Conservation (phyloP, 2,888 invertebrate genomes). For the Melinopterus prodromus region DNA sequence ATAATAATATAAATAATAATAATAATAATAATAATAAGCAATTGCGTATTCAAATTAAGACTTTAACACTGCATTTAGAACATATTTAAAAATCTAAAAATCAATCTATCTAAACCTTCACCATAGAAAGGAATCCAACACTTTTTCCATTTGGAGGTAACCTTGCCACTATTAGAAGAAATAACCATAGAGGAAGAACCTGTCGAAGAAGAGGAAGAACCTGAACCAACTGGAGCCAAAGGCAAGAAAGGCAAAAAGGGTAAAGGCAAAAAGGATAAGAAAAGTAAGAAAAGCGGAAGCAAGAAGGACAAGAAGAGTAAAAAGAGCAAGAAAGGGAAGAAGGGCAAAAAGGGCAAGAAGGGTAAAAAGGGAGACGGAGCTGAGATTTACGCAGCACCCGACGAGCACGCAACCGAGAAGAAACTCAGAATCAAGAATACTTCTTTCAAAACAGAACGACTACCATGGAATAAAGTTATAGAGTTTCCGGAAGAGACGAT, state of each 20-base stretch:
- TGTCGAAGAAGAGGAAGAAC: conserved; percentile 42
- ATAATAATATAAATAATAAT: too few relatives aligned
- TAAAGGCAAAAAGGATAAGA: conserved; percentile 55
- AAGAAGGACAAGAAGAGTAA: conserved; percentile 22
- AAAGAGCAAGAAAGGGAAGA: conserved; percentile 17
- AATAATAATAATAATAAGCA: too few relatives aligned
- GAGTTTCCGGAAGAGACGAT: conserved; percentile 64
- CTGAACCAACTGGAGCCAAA: conserved; percentile 37
- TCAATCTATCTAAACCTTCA: conserved; percentile 25
- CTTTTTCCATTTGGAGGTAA: conserved; percentile 64
- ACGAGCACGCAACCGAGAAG: conserved; percentile 49
- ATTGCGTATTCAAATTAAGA: background rate
- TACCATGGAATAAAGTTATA: conserved; percentile 65
- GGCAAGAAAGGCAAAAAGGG: conserved; percentile 49
- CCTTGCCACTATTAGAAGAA: conserved; percentile 65
- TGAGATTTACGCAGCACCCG: conserved; percentile 46
- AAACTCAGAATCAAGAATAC: conserved; percentile 54
- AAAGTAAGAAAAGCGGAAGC: conserved; percentile 32
- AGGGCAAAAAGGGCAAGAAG: conserved; percentile 32
- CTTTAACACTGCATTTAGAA: background rate
- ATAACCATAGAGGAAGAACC: conserved; percentile 52
- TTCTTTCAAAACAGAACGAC: conserved; percentile 63
- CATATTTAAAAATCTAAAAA: background rate
- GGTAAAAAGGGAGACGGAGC: conserved; percentile 34
- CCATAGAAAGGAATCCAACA: conserved; percentile 53